Percentiles rank a stretch among this genome's conserved stretches.
These are phyloP conservation scores for Ectemnius cavifrons DNA, from an alignment of 2,888 invertebrate genomes.

Conservation along the genomic window DNA sequence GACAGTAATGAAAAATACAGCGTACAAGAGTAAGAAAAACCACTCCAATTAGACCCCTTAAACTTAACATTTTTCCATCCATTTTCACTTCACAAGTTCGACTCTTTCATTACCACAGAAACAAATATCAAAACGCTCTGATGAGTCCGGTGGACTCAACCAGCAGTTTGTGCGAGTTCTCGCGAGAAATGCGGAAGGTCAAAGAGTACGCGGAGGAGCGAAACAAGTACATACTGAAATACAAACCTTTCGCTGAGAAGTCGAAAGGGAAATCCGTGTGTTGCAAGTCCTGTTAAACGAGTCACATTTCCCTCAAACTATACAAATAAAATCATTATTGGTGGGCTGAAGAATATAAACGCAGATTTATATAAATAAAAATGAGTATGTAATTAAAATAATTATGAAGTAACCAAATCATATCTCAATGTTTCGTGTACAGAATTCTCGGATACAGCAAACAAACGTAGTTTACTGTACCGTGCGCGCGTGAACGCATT, in stretches of 20 bases:
- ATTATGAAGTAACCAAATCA: constrained; percentile 67
- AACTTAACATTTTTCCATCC: neutral
- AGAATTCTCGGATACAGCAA: constrained; percentile 48
- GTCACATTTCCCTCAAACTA: neutral
- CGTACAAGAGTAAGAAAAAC: constrained; percentile 32
- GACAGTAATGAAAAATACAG: constrained; percentile 41
- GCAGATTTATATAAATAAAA: constrained; percentile 72
- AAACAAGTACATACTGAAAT: constrained; percentile 31
- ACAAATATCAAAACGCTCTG: constrained; percentile 43
- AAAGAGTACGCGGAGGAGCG: constrained; percentile 25
- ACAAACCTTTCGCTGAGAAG: constrained; percentile 17
- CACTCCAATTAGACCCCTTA: neutral
- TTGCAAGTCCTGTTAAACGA: neutral
- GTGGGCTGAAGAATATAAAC: constrained; percentile 36
- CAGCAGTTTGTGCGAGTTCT: constrained; percentile 46
- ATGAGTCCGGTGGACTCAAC: constrained; percentile 27
- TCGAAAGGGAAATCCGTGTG: constrained; percentile 1
- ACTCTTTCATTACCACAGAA: constrained; percentile 27
- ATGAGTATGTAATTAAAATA: constrained; percentile 74
- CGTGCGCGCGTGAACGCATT: neutral
- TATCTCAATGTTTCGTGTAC: constrained; percentile 61
- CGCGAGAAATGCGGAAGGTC: constrained; percentile 41
- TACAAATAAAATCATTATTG: neutral
- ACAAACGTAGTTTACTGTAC: constrained; percentile 29
- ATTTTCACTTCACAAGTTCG: neutral